Base-by-base conservation (phyloP, 2,888 invertebrate species). In the Branchipolynoe longqiensis region DNA sequence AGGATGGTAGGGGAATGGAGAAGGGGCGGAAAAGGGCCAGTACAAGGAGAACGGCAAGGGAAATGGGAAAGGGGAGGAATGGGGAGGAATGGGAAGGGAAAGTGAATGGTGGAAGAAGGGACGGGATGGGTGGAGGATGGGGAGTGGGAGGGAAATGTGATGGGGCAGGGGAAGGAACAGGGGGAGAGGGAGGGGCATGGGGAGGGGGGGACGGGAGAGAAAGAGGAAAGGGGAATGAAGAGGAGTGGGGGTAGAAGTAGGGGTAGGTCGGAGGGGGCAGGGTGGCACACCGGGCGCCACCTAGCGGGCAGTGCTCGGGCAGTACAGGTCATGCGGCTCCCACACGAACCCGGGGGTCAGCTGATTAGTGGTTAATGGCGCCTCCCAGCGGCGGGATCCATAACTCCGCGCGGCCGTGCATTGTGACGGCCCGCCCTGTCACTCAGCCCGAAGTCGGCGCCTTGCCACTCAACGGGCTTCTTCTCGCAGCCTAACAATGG, bases 401-500 rank as follows among this genome's bases (percentile, higher is more conserved):
- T 62, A 28, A 62, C 62, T 31, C 62, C n/a, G 62, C 12, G 62
- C 14, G 12, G 31, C 12, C 12, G 28, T 62, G 62, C 31, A 31
- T 62, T 28, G 31, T 62, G 31, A 14, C 8, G 31, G 62, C 25
- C 62, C 31, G 28, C 31, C 28, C 25, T 62, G 62, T 62, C 28
- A 62, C 62, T 25, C 28, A 62, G 28, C 31, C 62, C 31, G 62
- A 25, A 25, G 22, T 56, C 25, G 62, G 3, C 62, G 25, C n/a
- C 48, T 48, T 48, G 1, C 31, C 31, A 62, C 62, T 62, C 25
- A 25, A 62, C 31, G 56, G 25, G 28, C 28, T n/a, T 62, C 62
- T 62, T 62, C 25, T 62, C 62, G 31, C 62, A 62, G 12, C 18
- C 28, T 14, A n/a, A 62, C 62, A 62, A 62, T 31, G 62, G 25